phyloP scores from a whole-genome alignment of 1,140 invertebrate species.

The Anoplolepis gracilipes region DNA sequence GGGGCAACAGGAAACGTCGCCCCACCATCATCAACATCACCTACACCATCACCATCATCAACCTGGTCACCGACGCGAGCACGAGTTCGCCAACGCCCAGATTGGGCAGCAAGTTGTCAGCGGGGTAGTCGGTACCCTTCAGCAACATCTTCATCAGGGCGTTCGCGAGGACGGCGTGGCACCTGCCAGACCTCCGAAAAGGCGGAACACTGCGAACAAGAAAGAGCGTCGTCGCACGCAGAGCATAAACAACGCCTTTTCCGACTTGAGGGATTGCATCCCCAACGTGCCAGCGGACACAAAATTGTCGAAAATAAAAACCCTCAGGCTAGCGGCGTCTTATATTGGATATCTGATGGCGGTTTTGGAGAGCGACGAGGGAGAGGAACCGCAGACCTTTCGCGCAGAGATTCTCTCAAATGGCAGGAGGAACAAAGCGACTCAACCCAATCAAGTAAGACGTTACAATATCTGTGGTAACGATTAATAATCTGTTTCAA shows the following conservation, averaged over 20 bases:
- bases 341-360: conserved; percentile 96
- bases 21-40: conserved; percentile 62
- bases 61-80: conserved; percentile 57
- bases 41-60: conserved; percentile 60
- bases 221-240: conserved; percentile 96
- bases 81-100: conserved; percentile 44
- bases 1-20: conserved; percentile 60
- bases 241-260: conserved; percentile 98
- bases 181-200: conserved; percentile 85
- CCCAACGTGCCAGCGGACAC: conserved; percentile 98
- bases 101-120: conserved; percentile 44
- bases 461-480: too few species aligned
- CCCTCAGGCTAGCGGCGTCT: conserved; percentile 94
- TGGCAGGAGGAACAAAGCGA: conserved; percentile 80
- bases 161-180: conserved; percentile 53
- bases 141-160: conserved; percentile 66
- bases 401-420: conserved; percentile 89
- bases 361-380: conserved; percentile 91
- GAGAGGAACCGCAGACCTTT: conserved; percentile 90
- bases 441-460: conserved; percentile 77
- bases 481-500: not conserved
- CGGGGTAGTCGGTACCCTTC: conserved; percentile 39
- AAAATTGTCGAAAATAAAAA: conserved; percentile 97
- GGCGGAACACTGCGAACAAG: conserved; percentile 95
- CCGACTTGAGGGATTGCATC: conserved; percentile 96